Evolutionary conservation across 2,888 invertebrate species (phyloP).

Genomic region (Halocaridina rubra): DNA sequence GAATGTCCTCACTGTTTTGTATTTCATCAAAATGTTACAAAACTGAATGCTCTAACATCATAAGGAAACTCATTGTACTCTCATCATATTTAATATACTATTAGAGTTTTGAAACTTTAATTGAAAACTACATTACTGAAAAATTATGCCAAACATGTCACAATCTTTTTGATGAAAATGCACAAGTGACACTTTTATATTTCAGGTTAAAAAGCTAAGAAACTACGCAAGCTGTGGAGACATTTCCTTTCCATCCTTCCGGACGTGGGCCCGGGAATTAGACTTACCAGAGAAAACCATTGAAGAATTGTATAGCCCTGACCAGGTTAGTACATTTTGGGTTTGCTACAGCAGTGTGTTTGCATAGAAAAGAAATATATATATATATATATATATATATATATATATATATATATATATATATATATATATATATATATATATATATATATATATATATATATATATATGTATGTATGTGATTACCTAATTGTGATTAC

Average conservation of each 20-base stretch:
- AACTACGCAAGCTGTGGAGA: conserved; percentile 32
- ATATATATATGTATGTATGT: too few relatives aligned
- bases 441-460: too few relatives aligned
- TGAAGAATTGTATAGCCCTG: not conserved
- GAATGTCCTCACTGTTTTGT: too few relatives aligned
- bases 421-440: too few relatives aligned
- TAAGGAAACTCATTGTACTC: not conserved
- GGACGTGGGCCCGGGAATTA: conserved; percentile 31
- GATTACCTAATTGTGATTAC: too few relatives aligned
- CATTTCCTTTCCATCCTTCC: not conserved
- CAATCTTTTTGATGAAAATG: not conserved
- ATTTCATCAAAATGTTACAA: not conserved
- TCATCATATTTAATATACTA: not conserved
- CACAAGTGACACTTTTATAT: too few relatives aligned
- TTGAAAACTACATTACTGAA: not conserved
- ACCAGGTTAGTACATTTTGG: not conserved
- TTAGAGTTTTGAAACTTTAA: not conserved
- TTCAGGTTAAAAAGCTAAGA: conserved; percentile 16
- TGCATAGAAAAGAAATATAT: too few relatives aligned
- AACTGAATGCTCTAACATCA: not conserved
- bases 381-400: too few relatives aligned
- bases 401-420: too few relatives aligned
- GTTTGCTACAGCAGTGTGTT: too few relatives aligned
- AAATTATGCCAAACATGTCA: not conserved
- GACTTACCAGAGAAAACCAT: not conserved